Percentiles rank a stretch among this genome's conserved stretches.
These are phyloP conservation scores for Hylaeus anthracinus DNA, from an alignment of 1,140 invertebrate species.

Conservation along the genomic window DNA sequence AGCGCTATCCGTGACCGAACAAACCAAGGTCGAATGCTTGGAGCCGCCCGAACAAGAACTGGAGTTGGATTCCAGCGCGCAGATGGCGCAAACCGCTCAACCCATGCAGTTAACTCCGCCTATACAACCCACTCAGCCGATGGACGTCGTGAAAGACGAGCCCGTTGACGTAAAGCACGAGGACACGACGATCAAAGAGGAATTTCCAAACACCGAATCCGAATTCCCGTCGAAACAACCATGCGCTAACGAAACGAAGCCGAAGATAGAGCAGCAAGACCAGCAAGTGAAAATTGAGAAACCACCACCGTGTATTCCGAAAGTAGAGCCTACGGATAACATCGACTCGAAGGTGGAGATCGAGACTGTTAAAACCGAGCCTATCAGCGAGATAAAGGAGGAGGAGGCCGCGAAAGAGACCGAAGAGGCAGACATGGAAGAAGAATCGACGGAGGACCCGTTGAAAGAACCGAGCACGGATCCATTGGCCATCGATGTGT, in stretches of 20 bases:
- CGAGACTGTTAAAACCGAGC: slow-evolving; percentile 40
- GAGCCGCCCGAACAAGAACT: slow-evolving; percentile 40
- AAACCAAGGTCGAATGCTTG: slow-evolving; percentile 2
- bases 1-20: slow-evolving; percentile 20
- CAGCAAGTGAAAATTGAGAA: slow-evolving; percentile 29
- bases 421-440: slow-evolving; percentile 62
- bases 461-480: slow-evolving; percentile 64
- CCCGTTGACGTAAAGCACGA: slow-evolving; percentile 52
- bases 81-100: slow-evolving; percentile 49
- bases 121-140: slow-evolving; percentile 51
- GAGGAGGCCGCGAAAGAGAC: slow-evolving; percentile 55
- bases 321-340: slow-evolving; percentile 4
- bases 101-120: slow-evolving; percentile 65
- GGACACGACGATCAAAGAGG: slow-evolving; percentile 37
- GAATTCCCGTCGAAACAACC: slow-evolving; percentile 59
- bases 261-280: slow-evolving; percentile 45
- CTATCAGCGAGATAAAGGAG: slow-evolving; percentile 50
- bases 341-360: slow-evolving; percentile 45
- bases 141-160: slow-evolving; percentile 52
- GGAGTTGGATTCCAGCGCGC: slow-evolving; percentile 38
- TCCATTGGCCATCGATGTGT: slow-evolving; percentile 64
- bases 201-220: slow-evolving; percentile 42
- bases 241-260: slow-evolving; percentile 23
- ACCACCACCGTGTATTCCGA: neutral
- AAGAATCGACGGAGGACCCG: slow-evolving; percentile 64